These are phyloP conservation scores for Riparia riparia DNA, from an alignment of 2,113 vertebrate species.

Conservation along the genomic window DNA sequence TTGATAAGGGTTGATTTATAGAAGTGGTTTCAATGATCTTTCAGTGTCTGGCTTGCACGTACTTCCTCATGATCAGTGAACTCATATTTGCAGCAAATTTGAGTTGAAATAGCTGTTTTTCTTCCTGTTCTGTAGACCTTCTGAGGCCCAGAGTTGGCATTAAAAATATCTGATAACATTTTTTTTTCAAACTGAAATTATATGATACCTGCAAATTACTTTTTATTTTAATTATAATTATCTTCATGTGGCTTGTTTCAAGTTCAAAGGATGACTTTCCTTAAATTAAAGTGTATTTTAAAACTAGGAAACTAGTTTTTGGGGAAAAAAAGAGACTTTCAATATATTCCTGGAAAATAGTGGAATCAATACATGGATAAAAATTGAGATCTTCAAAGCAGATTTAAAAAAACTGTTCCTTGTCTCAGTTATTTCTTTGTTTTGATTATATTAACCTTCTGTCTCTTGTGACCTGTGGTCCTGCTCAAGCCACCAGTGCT, in stretches of 20 bases:
- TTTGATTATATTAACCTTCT: background rate
- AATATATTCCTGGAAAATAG: accelerated
- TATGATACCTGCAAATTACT: background rate
- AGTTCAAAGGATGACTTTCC: background rate
- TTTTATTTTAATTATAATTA: background rate
- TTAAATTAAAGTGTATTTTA: background rate
- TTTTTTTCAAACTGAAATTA: background rate
- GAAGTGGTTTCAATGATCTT: background rate
- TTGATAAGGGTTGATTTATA: background rate
- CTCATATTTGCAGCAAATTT: background rate
- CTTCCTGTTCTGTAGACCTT: background rate
- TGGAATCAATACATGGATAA: background rate
- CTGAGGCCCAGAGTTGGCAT: background rate
- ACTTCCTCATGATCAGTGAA: background rate
- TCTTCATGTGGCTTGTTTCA: background rate
- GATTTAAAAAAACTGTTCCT: background rate
- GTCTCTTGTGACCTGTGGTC: background rate
- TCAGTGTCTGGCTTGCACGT: background rate
- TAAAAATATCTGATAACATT: background rate
- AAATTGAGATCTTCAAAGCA: background rate
- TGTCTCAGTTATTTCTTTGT: background rate
- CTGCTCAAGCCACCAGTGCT: background rate
- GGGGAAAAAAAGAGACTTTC: background rate
- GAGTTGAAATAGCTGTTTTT: background rate
- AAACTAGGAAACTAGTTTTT: background rate